Evolutionary conservation across 2,113 vertebrate genomes (phyloP), one percentile per base, ranked within the genome.

Genomic region (Rhagologus leucostigma): DNA sequence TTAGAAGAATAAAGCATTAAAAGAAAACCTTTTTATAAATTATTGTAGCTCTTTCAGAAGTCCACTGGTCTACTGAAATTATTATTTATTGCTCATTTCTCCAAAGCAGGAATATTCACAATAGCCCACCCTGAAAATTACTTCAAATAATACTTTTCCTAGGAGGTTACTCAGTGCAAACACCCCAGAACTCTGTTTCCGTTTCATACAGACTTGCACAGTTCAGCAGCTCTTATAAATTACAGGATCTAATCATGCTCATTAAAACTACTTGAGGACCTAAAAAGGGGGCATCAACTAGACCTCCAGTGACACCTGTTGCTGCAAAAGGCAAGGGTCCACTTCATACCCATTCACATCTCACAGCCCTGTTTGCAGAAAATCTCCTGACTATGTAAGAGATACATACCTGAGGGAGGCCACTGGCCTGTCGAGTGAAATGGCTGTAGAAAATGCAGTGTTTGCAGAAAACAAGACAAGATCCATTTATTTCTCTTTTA

Each of bases 401-500:
- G 57, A 57, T 26, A 26, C 7, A 77, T 1, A 23, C 46, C 47
- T 71, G 56, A 78, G 89, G 68, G 52, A 89, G 65, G 56, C 39
- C 63, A 33, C 71, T 39, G 39, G 33, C 39, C 79, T 63, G 33
- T 19, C 4, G 2, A n/a, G 8, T 29, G 46, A 86, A 94, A 93
- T 16, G 33, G 56, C 64, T 86, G 52, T 67, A 64, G 91, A 95
- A 92, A 95, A 87, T 30, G 73, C 73, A 63, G 23, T 81, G 56
- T 90, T 90, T 84, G 80, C 91, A 89, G 60, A 84, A 93, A 87
- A 87, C 29, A 92, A 81, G 87, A 53, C 60, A 89, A 89, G 76
- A 64, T 87, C 83, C 68, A 89, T 93, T 95, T 87, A 88, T 81
- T 95, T 95, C 52, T 95, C 86, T 89, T 80, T 93, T 64, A 81